Evolutionary conservation across 2,113 vertebrate species (phyloP).

Genomic region (Chamaea fasciata): DNA sequence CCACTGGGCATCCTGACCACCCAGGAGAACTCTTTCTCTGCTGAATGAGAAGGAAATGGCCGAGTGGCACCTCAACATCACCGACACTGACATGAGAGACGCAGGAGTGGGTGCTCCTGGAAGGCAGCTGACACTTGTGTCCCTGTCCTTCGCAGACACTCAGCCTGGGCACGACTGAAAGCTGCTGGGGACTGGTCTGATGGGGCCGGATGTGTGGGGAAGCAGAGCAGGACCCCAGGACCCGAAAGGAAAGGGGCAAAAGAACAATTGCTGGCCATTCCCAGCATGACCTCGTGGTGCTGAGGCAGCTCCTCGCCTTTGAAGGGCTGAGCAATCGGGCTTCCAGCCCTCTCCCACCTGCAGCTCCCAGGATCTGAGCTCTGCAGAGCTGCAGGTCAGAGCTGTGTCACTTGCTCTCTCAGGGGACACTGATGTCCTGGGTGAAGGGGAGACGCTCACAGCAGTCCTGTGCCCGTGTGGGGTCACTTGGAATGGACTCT

Average conservation of each 20-base stretch:
- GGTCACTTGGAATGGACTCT: not conserved
- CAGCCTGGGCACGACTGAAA: not conserved
- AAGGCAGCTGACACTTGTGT: not conserved
- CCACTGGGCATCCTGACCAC: not conserved
- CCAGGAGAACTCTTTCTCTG: not conserved
- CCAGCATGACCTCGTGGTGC: not conserved
- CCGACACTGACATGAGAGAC: not conserved
- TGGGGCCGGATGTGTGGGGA: not conserved
- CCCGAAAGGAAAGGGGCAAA: not conserved
- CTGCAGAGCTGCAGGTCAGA: rapidly evolving
- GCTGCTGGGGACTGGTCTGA: not conserved
- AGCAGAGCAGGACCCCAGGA: not conserved
- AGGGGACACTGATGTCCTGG: not conserved
- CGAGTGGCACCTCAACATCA: not conserved
- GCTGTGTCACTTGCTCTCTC: not conserved
- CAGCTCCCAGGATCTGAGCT: not conserved
- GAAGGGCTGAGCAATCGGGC: not conserved
- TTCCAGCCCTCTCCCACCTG: not conserved
- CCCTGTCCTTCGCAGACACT: not conserved
- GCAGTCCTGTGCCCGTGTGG: rapidly evolving
- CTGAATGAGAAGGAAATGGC: not conserved
- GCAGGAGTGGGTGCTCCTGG: not conserved
- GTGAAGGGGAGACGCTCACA: not conserved
- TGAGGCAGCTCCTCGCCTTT: not conserved
- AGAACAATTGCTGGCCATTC: not conserved